Percentiles rank a stretch among this genome's conserved stretches.
These are phyloP conservation scores for Autographa gamma DNA, from an alignment of 2,888 invertebrate species.

Conservation along the genomic window DNA sequence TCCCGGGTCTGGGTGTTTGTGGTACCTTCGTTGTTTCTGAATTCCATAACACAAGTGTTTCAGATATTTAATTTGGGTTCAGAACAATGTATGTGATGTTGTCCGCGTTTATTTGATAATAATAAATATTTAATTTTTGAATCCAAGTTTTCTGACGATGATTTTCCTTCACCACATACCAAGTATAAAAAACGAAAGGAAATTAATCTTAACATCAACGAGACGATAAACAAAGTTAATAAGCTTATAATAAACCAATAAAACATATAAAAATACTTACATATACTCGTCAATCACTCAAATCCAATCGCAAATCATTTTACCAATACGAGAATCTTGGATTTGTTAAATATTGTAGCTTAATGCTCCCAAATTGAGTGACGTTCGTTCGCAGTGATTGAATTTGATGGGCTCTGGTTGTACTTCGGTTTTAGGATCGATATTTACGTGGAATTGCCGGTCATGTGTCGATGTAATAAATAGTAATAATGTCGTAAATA, in stretches of 20 bases:
- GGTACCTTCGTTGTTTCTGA: no score
- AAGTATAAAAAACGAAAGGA: no score
- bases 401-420: background rate
- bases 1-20: no score
- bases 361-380: background rate
- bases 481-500: no score
- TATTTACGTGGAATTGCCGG: background rate
- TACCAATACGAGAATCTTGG: background rate
- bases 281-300: background rate
- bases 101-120: no score
- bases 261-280: background rate
- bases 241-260: background rate
- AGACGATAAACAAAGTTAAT: background rate
- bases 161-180: no score
- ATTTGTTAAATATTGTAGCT: conserved; percentile 4
- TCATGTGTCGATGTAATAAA: no score
- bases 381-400: background rate
- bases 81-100: no score
- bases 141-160: no score
- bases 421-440: background rate
- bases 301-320: background rate
- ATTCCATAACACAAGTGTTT: no score
- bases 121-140: no score
- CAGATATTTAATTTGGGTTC: no score
- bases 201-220: background rate